Base-by-base conservation (phyloP, 1,140 invertebrate species). In the Rhagoletis pomonella region DNA sequence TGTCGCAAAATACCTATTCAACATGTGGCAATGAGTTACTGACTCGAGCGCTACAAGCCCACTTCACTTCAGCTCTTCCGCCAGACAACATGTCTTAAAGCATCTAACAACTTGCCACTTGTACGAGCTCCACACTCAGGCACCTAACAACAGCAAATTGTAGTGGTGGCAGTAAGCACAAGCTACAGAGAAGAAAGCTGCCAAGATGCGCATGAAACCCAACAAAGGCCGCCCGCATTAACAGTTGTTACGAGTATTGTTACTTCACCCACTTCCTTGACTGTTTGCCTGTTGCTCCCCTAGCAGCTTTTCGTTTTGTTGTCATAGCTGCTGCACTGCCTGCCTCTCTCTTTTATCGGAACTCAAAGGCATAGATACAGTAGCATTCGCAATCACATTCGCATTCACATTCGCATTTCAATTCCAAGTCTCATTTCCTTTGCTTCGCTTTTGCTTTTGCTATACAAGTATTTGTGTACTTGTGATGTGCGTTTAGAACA, bases 1-100 rank as follows among this genome's bases (percentile, higher is more conserved):
- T 81, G 44, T 81, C 73, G n/a, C 17, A n/a, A 81, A 81, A 81
- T 81, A 55, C 47, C 73, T 81, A 81, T 81, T 81, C 73, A 81
- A 81, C 47, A 81, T 55, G 47, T 55, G 44, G 73, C 19, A 55
- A 55, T 2, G 55, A 50, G 47, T 50, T 3, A 4, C 2, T 62
- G 4, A 55, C 10, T 5, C 60, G n/a, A 17, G 60, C 17, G 9
- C 1, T 5, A 3, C 42, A 47, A n/a, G 7, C 73, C 7, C 50
- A 81, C 44, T 58, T 81, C 47, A 55, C 44, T n/a, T 47, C 69
- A 29, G 19, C 29, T 7, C 50, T 55, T 67, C 62, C 3, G 29
- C n/a, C 19, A 55, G 5, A 55, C 5, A 5, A 55, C 50, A 55
- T 55, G 10, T 55, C 5, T 55, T 55, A 55, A 5, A 19, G 64